Evolutionary conservation across 2,113 vertebrate species (phyloP).

Genomic region (Tyrannus savana): DNA sequence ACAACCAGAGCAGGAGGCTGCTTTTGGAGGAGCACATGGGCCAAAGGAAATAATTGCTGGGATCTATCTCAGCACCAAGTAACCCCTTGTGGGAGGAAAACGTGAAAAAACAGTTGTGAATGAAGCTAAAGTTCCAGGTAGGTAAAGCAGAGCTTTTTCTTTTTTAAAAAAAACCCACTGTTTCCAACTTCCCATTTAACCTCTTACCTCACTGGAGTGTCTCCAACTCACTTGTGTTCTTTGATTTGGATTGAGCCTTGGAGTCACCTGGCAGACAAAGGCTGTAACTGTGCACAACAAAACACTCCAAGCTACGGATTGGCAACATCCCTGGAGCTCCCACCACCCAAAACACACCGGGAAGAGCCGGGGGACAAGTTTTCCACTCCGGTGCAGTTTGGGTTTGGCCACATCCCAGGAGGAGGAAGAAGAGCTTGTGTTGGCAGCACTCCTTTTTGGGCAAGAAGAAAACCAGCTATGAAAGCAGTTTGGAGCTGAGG

Average conservation of each 20-base stretch:
- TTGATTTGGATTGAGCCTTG: background rate
- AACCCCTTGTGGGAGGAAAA: slow-evolving; percentile 39
- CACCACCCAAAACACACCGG: background rate
- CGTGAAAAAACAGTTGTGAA: background rate
- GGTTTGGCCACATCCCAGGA: slow-evolving; percentile 52
- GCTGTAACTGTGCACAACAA: background rate
- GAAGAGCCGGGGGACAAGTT: background rate
- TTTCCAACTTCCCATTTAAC: background rate
- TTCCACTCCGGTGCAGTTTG: slow-evolving; percentile 49
- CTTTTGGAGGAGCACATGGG: slow-evolving; percentile 12
- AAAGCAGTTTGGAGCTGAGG: slow-evolving; percentile 4
- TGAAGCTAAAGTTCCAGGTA: slow-evolving; percentile 16
- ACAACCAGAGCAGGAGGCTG: slow-evolving; percentile 44
- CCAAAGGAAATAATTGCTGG: slow-evolving; percentile 59
- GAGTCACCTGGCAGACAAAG: background rate
- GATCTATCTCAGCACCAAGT: slow-evolving; percentile 30
- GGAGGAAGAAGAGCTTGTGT: slow-evolving; percentile 63
- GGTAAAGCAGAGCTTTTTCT: background rate
- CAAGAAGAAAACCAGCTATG: slow-evolving; percentile 29
- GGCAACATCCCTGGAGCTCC: background rate
- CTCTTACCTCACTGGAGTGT: background rate
- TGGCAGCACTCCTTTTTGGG: slow-evolving; percentile 43
- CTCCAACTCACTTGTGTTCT: background rate
- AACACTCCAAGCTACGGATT: background rate
- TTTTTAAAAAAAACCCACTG: background rate